A percentile compares a stretch with the other conserved stretches of the same genome.
These are phyloP conservation scores for Ailurus styani DNA, from an alignment of 2,113 vertebrate species.

Conservation along the genomic window DNA sequence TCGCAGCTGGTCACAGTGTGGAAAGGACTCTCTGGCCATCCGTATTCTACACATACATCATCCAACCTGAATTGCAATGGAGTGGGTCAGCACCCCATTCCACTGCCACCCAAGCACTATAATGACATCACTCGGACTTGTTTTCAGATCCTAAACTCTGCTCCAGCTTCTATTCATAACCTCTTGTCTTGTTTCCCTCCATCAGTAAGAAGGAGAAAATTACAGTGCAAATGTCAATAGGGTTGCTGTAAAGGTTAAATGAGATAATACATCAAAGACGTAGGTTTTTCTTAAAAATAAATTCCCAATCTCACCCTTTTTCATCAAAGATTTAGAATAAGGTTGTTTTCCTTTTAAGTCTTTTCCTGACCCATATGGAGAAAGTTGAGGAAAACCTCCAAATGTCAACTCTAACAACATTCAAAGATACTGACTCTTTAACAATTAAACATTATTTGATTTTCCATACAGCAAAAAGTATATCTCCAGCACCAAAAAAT, in stretches of 20 bases:
- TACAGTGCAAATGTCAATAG: not conserved
- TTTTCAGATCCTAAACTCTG: not conserved
- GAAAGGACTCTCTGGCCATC: not conserved
- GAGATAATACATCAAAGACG: not conserved
- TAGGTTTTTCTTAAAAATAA: not conserved
- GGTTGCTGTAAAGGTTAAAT: not conserved
- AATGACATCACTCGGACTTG: not conserved
- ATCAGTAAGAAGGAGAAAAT: not conserved
- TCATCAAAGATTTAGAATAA: not conserved
- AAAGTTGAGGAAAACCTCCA: not conserved
- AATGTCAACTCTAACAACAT: not conserved
- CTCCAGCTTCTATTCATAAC: not conserved
- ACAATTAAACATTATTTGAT: not conserved
- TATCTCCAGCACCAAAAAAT: not conserved
- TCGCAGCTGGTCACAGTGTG: not conserved
- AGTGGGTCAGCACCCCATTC: not conserved
- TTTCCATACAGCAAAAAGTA: not conserved
- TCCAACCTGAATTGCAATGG: not conserved
- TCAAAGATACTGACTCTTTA: not conserved
- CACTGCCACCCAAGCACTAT: fast-evolving
- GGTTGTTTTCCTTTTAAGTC: not conserved
- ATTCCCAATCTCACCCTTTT: not conserved
- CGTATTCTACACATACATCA: not conserved
- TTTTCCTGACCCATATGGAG: not conserved
- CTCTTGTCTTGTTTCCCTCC: not conserved